Conservation (phyloP, 1,140 invertebrate species). For the Leptestheria dahalacensis region DNA sequence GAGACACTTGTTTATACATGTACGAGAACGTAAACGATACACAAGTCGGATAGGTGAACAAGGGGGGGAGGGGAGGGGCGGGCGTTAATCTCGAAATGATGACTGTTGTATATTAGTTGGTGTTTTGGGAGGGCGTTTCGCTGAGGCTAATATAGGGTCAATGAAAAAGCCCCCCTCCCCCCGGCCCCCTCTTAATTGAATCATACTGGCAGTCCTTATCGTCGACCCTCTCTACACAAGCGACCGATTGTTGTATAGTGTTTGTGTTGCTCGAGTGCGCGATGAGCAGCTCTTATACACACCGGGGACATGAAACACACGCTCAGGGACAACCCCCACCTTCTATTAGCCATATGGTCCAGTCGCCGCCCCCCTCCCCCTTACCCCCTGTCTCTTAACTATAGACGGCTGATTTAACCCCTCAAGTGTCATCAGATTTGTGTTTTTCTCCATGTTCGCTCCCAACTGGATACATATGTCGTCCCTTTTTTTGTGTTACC, state of each 20-base stretch:
- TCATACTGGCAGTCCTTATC: slow-evolving; percentile 1
- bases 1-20: too few species aligned
- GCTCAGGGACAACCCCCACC: too few species aligned
- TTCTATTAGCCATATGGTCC: neutral
- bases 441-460: too few species aligned
- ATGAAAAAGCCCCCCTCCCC: too few species aligned
- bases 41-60: too few species aligned
- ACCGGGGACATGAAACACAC: too few species aligned
- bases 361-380: neutral
- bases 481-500: neutral
- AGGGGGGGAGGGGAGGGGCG: too few species aligned
- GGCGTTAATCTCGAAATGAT: neutral
- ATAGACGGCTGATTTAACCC: neutral
- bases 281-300: too few species aligned
- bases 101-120: neutral
- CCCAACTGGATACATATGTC: neutral
- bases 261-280: too few species aligned
- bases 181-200: slow-evolving; percentile 8
- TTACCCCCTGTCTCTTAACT: neutral
- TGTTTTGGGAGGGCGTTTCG: neutral
- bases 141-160: neutral
- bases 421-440: neutral
- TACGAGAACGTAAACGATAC: too few species aligned
- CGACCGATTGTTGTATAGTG: too few species aligned
- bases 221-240: neutral